phyloP scores from a whole-genome alignment of 1,140 invertebrate genomes.

The Aporrectodea caliginosa region DNA sequence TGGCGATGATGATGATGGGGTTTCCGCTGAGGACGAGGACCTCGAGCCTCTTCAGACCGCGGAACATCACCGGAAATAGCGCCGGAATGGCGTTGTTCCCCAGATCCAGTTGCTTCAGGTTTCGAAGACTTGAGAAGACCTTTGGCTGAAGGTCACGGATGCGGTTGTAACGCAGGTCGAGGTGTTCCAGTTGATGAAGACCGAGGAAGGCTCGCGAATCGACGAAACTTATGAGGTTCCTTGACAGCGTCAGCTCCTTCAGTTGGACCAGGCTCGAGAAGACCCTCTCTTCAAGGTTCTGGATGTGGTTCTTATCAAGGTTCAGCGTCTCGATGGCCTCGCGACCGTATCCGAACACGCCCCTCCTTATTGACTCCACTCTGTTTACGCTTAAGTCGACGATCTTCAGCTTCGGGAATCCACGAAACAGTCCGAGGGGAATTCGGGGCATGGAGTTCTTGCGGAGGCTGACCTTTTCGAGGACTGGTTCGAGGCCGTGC shows the following conservation, averaged over 20 bases:
- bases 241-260: background rate
- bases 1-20: slow-evolving; percentile 23
- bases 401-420: background rate
- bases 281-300: background rate
- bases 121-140: slow-evolving; percentile 11
- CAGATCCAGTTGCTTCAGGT: slow-evolving; percentile 27
- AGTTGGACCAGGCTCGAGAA: slow-evolving; percentile 16
- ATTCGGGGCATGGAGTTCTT: slow-evolving; percentile 11
- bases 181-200: slow-evolving; percentile 18
- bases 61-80: slow-evolving; percentile 31
- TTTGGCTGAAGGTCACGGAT: slow-evolving; percentile 27
- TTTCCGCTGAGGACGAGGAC: slow-evolving; percentile 19
- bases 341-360: background rate
- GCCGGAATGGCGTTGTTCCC: slow-evolving; percentile 28
- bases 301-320: slow-evolving; percentile 12
- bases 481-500: slow-evolving; percentile 16
- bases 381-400: background rate
- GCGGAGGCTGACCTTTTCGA: slow-evolving; percentile 6
- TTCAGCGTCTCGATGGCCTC: slow-evolving; percentile 15
- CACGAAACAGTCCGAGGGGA: slow-evolving; percentile 4
- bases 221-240: slow-evolving; percentile 20
- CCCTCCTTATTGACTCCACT: background rate
- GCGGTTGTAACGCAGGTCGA: slow-evolving; percentile 23
- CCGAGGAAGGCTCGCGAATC: slow-evolving; percentile 21
- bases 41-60: slow-evolving; percentile 22